Conservation (phyloP, 1,140 invertebrate species). For the Drosophila pseudoobscura region DNA sequence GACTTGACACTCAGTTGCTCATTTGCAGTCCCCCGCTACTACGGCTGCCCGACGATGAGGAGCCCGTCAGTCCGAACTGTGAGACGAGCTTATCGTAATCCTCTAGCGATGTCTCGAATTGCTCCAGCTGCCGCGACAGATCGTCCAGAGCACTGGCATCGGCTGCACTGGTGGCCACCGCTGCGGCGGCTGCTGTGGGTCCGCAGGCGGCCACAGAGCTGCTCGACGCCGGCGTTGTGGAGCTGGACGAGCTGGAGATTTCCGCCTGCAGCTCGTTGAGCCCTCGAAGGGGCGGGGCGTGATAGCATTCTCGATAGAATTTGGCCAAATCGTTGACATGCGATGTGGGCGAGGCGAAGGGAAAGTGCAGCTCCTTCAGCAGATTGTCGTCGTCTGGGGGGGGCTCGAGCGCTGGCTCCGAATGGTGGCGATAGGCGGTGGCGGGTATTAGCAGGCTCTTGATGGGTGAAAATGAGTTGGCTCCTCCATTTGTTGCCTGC, state of each 20-base stretch:
- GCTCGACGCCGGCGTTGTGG: slow-evolving; percentile 84
- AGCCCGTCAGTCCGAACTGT: slow-evolving; percentile 85
- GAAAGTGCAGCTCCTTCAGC: slow-evolving; percentile 84
- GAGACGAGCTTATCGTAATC: slow-evolving; percentile 90
- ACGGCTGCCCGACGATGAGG: slow-evolving; percentile 75
- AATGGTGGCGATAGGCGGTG: slow-evolving; percentile 55
- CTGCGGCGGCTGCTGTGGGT: slow-evolving; percentile 27
- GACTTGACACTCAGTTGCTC: slow-evolving; percentile 62
- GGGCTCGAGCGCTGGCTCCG: slow-evolving; percentile 51
- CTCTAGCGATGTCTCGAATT: slow-evolving; percentile 89
- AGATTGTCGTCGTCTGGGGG: slow-evolving; percentile 71
- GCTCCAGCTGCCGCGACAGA: slow-evolving; percentile 88
- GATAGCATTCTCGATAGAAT: slow-evolving; percentile 92
- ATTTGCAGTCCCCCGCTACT: slow-evolving; percentile 78
- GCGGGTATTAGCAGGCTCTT: slow-evolving; percentile 76
- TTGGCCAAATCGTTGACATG: slow-evolving; percentile 87
- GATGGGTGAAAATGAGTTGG: slow-evolving; percentile 60
- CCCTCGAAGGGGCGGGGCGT: slow-evolving; percentile 87
- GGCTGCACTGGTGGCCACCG: slow-evolving; percentile 35
- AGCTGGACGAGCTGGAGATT: slow-evolving; percentile 15
- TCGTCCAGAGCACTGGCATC: slow-evolving; percentile 87
- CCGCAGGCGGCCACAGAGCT: slow-evolving; percentile 29
- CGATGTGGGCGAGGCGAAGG: slow-evolving; percentile 85
- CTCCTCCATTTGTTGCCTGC: slow-evolving; percentile 12
- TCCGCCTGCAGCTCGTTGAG: slow-evolving; percentile 85